phyloP scores from a whole-genome alignment of 2,797 vertebrate genomes.

The Poecile montanus region DNA sequence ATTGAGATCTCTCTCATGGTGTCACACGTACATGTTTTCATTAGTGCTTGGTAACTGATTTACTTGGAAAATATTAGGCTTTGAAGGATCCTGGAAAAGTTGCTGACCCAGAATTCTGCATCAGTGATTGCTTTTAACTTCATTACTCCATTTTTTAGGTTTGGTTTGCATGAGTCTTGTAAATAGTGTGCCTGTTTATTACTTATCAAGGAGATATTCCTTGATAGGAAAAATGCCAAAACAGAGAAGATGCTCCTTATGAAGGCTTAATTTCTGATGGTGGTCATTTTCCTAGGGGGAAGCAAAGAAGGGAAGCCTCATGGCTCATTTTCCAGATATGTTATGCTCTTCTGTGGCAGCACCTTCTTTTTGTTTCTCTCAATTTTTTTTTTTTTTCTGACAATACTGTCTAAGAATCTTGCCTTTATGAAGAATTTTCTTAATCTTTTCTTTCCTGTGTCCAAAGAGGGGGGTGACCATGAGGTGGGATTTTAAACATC shows the following conservation, averaged over 20 bases:
- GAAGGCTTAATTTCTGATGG: neutral
- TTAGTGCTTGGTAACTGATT: neutral
- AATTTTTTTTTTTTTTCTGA: neutral
- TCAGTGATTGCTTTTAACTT: neutral
- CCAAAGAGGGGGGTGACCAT: neutral
- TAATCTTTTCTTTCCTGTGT: neutral
- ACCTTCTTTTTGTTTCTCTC: neutral
- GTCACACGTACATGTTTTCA: neutral
- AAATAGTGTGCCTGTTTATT: neutral
- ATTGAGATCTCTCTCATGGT: neutral
- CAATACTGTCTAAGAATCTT: neutral
- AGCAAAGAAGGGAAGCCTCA: neutral
- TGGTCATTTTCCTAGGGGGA: neutral
- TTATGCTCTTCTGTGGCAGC: neutral
- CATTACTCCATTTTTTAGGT: neutral
- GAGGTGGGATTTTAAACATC: neutral
- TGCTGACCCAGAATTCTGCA: neutral
- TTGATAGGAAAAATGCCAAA: neutral
- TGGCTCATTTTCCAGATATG: neutral
- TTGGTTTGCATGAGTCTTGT: neutral
- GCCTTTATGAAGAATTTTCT: neutral
- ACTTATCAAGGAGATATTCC: neutral
- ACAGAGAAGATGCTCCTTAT: neutral
- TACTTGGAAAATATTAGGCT: neutral
- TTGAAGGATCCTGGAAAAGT: neutral